Base-by-base conservation (phyloP, 1,140 invertebrate genomes). In the Lordiphosa stackelbergi region DNA sequence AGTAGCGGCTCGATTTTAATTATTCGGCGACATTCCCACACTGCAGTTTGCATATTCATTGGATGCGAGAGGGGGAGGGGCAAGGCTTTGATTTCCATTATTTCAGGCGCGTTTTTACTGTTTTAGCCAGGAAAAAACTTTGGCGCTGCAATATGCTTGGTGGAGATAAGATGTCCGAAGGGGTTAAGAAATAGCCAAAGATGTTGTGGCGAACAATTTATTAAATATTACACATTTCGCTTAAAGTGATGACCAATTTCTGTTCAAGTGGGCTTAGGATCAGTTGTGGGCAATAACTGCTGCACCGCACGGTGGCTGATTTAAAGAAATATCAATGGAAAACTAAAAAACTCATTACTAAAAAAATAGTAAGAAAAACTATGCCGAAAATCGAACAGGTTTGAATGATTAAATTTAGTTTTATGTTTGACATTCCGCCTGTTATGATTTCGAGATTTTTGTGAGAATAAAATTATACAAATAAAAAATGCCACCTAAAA, bases 31-130 rank as follows among this genome's bases (percentile, higher is more conserved):
- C 61, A 52, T 59, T 51, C 72, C 35, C 62, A 58, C 36, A 40
- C 47, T 38, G 34, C 35, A 49, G 22, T 61, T 68, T 78, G 73
- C 73, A 79, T 79, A 81, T 79, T 79, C 75, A 81, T 79, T 79
- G 66, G 53, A 36, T 52, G 11, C 13, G 28, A 3, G 35, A 9
- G 28, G 12, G 34, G 16, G 34, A 37, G 35, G 35, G 48, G 24
- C 53, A 52, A 19, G 35, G 43, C 59, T 81, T 81, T 81, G 74
- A 81, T 79, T 79, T 71, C 56, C 75, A 71, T 81, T 74, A 52
- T 36, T 52, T 31, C 28, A 31, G 28, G 28, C 28, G 58, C 71
- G 11, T 60, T 65, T 66, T 59, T 66, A 42, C 8, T 31, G 28
- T 31, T 5, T 31, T 5, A 31, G 28, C 28, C 28, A 31, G 43